A percentile compares a stretch with the other conserved stretches of the same genome.
Conservation (phyloP, 2,113 vertebrate species). For the Puffinus mauretanicus region DNA sequence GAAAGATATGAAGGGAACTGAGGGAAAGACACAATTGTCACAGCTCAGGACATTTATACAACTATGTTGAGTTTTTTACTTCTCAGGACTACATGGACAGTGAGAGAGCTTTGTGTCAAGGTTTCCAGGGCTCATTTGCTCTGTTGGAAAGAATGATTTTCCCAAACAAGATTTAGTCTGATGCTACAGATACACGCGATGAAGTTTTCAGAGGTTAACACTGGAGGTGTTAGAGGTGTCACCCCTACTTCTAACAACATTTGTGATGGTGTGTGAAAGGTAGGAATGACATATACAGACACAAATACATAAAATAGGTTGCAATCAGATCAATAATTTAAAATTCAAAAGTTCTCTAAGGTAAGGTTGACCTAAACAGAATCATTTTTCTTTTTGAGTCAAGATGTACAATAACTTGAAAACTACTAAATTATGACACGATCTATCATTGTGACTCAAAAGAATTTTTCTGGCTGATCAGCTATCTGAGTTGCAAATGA, state of each 20-base stretch:
- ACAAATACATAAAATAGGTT: neutral
- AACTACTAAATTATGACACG: neutral
- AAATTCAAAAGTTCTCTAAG: neutral
- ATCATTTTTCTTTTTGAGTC: neutral
- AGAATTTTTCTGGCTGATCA: neutral
- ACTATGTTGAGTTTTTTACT: neutral
- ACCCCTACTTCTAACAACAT: neutral
- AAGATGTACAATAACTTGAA: neutral
- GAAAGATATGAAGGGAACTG: neutral
- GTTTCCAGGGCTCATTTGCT: neutral
- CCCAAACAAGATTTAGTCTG: neutral
- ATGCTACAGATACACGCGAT: neutral
- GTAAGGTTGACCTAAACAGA: neutral
- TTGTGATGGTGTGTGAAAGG: neutral
- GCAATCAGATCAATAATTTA: neutral
- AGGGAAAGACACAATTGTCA: neutral
- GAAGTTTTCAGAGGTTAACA: neutral
- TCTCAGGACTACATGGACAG: neutral
- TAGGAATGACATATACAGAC: neutral
- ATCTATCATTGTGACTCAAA: neutral
- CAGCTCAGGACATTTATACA: neutral
- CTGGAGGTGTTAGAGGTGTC: neutral
- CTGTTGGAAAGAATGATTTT: neutral
- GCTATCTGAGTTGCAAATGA: neutral
- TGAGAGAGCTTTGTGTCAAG: neutral